These are phyloP conservation scores for Drosophila neocordata DNA, from an alignment of 1,140 invertebrate genomes.

Conservation along the genomic window DNA sequence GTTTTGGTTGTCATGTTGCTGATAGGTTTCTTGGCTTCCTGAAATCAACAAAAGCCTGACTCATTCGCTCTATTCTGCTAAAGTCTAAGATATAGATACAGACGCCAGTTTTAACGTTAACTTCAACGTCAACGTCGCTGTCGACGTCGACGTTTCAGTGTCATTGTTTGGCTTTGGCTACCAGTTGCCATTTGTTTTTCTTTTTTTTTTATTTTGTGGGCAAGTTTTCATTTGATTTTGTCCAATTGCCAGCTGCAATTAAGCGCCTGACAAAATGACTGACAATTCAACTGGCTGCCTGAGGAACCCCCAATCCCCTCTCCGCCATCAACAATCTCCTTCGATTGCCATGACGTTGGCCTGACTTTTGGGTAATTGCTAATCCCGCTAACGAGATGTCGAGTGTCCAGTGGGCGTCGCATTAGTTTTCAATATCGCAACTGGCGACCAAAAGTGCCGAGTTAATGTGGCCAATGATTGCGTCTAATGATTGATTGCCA, in stretches of 20 bases:
- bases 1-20: constrained; percentile 38
- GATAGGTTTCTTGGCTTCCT: constrained; percentile 62
- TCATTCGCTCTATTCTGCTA: constrained; percentile 33
- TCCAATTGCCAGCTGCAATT: constrained; percentile 74
- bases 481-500: constrained; percentile 79
- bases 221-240: constrained; percentile 33
- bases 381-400: constrained; percentile 75
- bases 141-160: constrained; percentile 62
- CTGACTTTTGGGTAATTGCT: constrained; percentile 75
- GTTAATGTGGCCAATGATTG: constrained; percentile 77
- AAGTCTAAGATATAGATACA: not conserved
- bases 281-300: constrained; percentile 59
- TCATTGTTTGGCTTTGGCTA: constrained; percentile 72
- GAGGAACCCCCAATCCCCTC: constrained; percentile 4
- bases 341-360: not conserved
- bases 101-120: constrained; percentile 4
- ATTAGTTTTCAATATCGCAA: constrained; percentile 75
- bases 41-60: constrained; percentile 45
- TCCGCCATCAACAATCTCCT: constrained; percentile 19
- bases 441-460: constrained; percentile 54
- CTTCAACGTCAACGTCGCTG: constrained; percentile 4
- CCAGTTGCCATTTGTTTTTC: constrained; percentile 40
- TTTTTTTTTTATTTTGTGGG: constrained; percentile 30
- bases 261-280: constrained; percentile 79
- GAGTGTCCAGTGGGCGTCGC: constrained; percentile 73